phyloP scores from a whole-genome alignment of 2,113 vertebrate genomes.

The Archocentrus centrarchus region DNA sequence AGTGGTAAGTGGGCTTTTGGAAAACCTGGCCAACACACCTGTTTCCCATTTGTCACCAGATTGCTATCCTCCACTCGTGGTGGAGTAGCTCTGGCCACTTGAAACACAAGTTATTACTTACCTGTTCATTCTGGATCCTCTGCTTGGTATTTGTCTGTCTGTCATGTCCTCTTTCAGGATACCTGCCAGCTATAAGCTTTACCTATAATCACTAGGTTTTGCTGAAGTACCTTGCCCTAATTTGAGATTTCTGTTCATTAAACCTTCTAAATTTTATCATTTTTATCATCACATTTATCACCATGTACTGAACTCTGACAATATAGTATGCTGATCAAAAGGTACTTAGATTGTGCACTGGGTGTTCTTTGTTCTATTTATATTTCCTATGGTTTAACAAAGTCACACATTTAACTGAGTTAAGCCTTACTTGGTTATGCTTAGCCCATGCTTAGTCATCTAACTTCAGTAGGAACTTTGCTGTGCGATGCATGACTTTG shows the following conservation, averaged over 20 bases:
- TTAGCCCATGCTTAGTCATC: neutral
- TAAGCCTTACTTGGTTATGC: neutral
- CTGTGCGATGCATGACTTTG: neutral
- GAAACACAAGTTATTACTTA: too few relatives aligned
- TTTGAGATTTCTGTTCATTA: neutral
- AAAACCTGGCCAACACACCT: too few relatives aligned
- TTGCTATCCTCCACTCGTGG: too few relatives aligned
- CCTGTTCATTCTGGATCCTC: too few relatives aligned
- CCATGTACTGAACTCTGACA: neutral
- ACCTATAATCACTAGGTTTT: neutral
- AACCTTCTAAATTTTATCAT: neutral
- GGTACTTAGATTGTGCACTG: neutral
- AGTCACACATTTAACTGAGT: neutral
- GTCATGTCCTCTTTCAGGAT: too few relatives aligned
- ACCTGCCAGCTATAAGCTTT: too few relatives aligned
- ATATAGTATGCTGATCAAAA: neutral
- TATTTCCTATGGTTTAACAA: neutral
- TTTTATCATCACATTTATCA: neutral
- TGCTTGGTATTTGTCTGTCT: too few relatives aligned
- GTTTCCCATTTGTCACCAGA: too few relatives aligned
- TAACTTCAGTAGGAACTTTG: neutral
- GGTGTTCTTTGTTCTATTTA: neutral
- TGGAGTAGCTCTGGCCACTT: too few relatives aligned
- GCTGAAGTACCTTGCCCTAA: neutral
- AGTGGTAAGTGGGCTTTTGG: too few relatives aligned